Evolutionary conservation across 2,888 invertebrate genomes (phyloP), one percentile per base, ranked within the genome.

Genomic region (Eumerus sabulonum): DNA sequence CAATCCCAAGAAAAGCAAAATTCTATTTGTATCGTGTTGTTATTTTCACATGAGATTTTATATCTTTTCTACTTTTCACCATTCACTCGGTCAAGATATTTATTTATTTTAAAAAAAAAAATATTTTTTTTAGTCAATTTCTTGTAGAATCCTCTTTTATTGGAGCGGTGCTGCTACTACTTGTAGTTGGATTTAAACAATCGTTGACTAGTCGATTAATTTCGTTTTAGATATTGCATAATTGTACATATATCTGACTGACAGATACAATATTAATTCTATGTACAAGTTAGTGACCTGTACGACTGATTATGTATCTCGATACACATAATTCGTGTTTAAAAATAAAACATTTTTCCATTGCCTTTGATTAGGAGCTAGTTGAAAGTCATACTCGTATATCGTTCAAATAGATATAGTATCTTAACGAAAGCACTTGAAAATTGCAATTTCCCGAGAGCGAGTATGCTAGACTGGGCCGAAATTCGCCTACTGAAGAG

Each of bases 181-280:
- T 4, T 27, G 2, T 2, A 27, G 2, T 27, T 27, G 7, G 7
- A 27, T 27, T 4, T 27, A 27, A 27, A 4, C 40, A n/a, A 40
- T 40, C 5, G 11, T 40, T 11, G 11, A 56, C 42, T 44, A 11
- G 12, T 44, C 36, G 7, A 14, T 17, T 14, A 57, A 67, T 18
- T 64, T 48, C 35, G 54, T 70, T 76, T 76, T 63, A 59, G 70
- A 70, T 76, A 73, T 77, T 77, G 73, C 77, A 73, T 77, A 77
- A 77, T 73, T n/a, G 63, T 54, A 59, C 63, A 56, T 47, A 64
- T 7, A 27, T 27, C 7, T 27, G 7, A 27, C 3, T 7, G n/a
- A 27, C 27, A 27, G 27, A 27, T 7, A 4, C 27, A 27, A 27
- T 27, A 27, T 27, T 27, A 27, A 27, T 7, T 27, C 27, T 27